A percentile compares a stretch with the other conserved stretches of the same genome.
Evolutionary conservation across 1,140 invertebrate genomes (phyloP).

Genomic region (Teleogryllus occipitalis): DNA sequence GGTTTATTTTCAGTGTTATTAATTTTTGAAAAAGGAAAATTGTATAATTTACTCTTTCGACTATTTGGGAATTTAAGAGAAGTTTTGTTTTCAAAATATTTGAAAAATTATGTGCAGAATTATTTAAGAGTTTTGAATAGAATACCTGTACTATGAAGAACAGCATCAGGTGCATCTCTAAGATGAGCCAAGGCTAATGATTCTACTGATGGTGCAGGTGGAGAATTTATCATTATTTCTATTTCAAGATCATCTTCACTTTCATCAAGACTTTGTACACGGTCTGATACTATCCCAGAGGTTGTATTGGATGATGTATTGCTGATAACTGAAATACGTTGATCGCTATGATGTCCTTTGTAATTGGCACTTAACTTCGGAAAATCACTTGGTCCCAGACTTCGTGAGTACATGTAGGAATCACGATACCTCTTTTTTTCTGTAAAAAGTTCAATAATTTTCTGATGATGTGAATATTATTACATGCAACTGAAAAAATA

Average conservation of each 20-base stretch:
- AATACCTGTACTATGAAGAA: no score
- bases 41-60: no score
- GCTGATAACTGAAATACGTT: slow-evolving; percentile 83
- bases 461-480: neutral
- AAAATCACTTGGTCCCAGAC: slow-evolving; percentile 33
- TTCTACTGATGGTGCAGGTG: slow-evolving; percentile 59
- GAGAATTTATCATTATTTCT: slow-evolving; percentile 72
- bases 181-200: slow-evolving; percentile 62
- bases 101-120: no score
- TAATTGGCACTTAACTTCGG: slow-evolving; percentile 12
- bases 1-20: no score
- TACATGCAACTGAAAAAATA: neutral
- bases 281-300: slow-evolving; percentile 88
- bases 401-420: slow-evolving; percentile 47
- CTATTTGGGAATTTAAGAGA: no score
- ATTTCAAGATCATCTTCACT: slow-evolving; percentile 51
- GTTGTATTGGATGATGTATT: slow-evolving; percentile 89
- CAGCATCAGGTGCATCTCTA: slow-evolving; percentile 42
- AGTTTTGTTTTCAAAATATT: no score
- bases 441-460: slow-evolving; percentile 23
- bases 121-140: no score
- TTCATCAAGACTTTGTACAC: slow-evolving; percentile 87
- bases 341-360: slow-evolving; percentile 32
- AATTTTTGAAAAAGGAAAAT: no score
- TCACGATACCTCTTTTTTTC: slow-evolving; percentile 44